These are phyloP conservation scores for Bibio marci DNA, from an alignment of 2,888 invertebrate species.

Conservation along the genomic window DNA sequence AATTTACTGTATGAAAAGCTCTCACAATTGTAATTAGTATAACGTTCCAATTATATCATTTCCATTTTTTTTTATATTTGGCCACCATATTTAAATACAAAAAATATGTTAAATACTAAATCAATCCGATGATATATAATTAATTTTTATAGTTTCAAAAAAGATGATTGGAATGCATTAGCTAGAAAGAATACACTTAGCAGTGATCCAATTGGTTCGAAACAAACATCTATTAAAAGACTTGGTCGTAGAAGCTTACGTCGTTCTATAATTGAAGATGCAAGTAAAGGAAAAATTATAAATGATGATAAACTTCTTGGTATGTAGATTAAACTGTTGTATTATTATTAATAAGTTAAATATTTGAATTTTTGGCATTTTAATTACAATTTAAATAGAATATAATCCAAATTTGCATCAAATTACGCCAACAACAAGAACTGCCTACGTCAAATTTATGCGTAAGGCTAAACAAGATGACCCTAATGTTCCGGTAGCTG, in stretches of 20 bases:
- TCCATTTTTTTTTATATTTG: too few relatives aligned
- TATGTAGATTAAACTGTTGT: background rate
- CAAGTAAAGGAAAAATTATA: slow-evolving; percentile 42
- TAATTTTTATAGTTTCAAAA: slow-evolving; percentile 28
- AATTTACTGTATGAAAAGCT: background rate
- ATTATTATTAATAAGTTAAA: background rate
- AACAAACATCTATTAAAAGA: slow-evolving; percentile 44
- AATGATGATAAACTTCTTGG: slow-evolving; percentile 46
- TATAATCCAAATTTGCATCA: slow-evolving; percentile 64
- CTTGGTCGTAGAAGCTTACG: slow-evolving; percentile 55
- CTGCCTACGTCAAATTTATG: slow-evolving; percentile 82
- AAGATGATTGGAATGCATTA: slow-evolving; percentile 72
- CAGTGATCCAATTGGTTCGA: slow-evolving; percentile 63
- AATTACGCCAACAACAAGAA: slow-evolving; percentile 59
- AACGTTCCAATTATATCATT: background rate
- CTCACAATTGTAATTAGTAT: background rate
- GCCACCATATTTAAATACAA: too few relatives aligned
- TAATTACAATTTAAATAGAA: too few relatives aligned
- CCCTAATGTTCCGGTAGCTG: slow-evolving; percentile 7
- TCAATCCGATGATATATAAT: background rate
- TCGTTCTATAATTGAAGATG: slow-evolving; percentile 49
- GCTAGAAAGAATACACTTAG: slow-evolving; percentile 52
- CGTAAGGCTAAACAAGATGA: slow-evolving; percentile 26
- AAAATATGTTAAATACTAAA: too few relatives aligned
- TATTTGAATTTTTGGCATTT: background rate